phyloP scores from a whole-genome alignment of 2,888 invertebrate genomes.

The Erebia ligea region DNA sequence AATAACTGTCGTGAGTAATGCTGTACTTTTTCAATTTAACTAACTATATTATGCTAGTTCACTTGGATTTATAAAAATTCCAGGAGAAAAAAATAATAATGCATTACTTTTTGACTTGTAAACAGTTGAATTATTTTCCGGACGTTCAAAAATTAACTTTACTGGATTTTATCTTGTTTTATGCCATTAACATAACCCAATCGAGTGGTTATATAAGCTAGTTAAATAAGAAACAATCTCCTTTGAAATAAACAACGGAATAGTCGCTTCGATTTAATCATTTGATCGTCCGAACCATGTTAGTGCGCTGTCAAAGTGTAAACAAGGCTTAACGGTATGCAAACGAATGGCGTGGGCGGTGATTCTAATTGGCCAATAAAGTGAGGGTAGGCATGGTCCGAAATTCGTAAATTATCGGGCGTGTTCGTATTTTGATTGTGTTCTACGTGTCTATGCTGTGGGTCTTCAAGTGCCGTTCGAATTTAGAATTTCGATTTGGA shows the following conservation, averaged over 20 bases:
- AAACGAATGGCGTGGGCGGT: constrained; percentile 59
- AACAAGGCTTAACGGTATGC: constrained; percentile 46
- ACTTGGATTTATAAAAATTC: no score
- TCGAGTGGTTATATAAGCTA: no score
- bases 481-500: constrained; percentile 10
- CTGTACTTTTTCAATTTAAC: no score
- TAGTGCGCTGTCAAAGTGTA: background rate
- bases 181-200: no score
- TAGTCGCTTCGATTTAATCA: background rate
- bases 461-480: constrained; percentile 33
- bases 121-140: no score
- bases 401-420: constrained; percentile 38
- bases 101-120: no score
- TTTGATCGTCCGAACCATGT: background rate
- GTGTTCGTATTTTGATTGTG: constrained; percentile 32
- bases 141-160: no score
- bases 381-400: constrained; percentile 46
- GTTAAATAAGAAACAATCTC: no score
- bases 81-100: no score
- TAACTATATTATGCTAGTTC: no score
- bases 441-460: constrained; percentile 28
- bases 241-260: background rate
- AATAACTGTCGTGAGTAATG: no score
- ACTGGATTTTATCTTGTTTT: no score
- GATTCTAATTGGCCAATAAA: constrained; percentile 62